phyloP scores from a whole-genome alignment of 2,797 vertebrate genomes.

The Cirrhinus molitorella region DNA sequence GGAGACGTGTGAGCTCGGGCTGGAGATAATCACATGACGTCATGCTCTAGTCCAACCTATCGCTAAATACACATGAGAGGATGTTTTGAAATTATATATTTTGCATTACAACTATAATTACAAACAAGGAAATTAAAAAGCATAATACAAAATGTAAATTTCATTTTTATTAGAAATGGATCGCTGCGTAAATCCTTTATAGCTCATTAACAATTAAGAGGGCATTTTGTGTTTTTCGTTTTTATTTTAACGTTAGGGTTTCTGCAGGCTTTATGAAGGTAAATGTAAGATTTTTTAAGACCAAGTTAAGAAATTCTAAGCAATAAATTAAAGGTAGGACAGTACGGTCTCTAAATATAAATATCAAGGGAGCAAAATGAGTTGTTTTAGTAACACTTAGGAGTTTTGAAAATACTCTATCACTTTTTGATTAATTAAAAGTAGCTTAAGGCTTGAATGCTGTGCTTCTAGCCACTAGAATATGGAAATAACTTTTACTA shows the following conservation, averaged over 20 bases:
- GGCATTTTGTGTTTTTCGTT: neutral
- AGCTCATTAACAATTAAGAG: neutral
- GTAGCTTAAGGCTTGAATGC: neutral
- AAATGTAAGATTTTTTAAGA: neutral
- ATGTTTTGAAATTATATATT: neutral
- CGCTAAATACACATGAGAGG: neutral
- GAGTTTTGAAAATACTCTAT: neutral
- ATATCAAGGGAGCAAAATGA: neutral
- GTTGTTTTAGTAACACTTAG: neutral
- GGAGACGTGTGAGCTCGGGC: conserved; percentile 36
- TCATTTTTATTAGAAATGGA: neutral
- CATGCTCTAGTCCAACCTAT: conserved; percentile 57
- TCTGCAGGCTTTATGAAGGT: neutral
- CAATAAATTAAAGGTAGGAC: neutral
- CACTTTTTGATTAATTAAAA: neutral
- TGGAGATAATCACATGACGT: conserved; percentile 55
- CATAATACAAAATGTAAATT: neutral
- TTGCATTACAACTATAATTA: neutral
- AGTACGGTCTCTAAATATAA: neutral
- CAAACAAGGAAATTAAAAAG: neutral
- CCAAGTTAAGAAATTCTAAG: neutral
- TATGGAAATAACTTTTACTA: neutral
- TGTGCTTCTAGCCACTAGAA: neutral
- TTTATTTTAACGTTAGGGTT: neutral
- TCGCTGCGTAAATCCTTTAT: neutral